Conservation (phyloP, 2,113 vertebrate species). For the Mystacornis crossleyi region DNA sequence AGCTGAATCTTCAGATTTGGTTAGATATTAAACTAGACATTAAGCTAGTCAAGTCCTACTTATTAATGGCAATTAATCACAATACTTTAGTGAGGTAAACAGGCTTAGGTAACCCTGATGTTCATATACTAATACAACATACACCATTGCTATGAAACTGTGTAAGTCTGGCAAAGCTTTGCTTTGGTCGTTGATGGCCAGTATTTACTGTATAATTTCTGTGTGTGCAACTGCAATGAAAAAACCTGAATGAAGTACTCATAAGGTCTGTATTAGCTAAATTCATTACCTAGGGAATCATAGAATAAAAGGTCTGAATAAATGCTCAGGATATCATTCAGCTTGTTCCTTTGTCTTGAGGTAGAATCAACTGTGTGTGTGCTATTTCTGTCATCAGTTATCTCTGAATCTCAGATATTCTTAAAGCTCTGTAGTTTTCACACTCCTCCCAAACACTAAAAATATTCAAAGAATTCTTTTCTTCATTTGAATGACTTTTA, state of each 20-base stretch:
- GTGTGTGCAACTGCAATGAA: neutral
- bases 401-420: neutral
- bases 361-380: neutral
- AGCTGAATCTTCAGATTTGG: neutral
- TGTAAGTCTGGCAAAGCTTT: neutral
- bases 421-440: neutral
- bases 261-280: neutral
- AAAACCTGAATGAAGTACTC: neutral
- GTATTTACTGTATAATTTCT: neutral
- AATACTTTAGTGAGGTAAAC: neutral
- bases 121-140: neutral
- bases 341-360: neutral
- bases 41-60: neutral
- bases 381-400: neutral
- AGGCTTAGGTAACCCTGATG: neutral
- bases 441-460: neutral
- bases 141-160: neutral
- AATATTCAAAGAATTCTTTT: neutral
- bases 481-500: neutral
- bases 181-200: accelerated
- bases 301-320: neutral
- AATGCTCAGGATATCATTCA: neutral
- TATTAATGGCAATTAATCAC: neutral
- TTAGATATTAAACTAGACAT: neutral
- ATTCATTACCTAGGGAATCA: neutral